A percentile compares a stretch with the other conserved stretches of the same genome.
These are phyloP conservation scores for Globia sparganii DNA, from an alignment of 2,888 invertebrate species.

Conservation along the genomic window DNA sequence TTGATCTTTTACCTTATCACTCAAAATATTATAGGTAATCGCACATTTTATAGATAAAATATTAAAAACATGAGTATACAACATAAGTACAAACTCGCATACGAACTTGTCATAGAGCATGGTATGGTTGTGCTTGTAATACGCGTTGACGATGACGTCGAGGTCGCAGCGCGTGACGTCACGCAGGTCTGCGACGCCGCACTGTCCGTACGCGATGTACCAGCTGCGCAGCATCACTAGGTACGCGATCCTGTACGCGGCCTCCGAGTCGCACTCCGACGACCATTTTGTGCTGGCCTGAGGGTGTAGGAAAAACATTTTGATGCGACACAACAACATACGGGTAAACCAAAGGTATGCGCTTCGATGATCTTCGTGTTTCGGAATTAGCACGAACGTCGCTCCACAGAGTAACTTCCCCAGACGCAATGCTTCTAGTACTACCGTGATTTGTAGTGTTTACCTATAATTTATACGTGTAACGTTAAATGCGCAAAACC, in stretches of 20 bases:
- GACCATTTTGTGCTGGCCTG: conserved; percentile 55
- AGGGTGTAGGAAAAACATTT: neutral
- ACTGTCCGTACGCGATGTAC: conserved; percentile 53
- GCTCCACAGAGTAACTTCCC: neutral
- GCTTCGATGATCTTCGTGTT: neutral
- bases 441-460: no score
- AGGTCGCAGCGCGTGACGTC: conserved; percentile 66
- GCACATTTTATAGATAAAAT: no score
- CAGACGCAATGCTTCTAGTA: no score
- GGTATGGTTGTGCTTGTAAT: conserved; percentile 78
- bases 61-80: neutral
- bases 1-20: neutral
- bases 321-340: neutral
- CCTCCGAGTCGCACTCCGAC: conserved; percentile 6
- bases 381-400: neutral
- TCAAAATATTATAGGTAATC: neutral
- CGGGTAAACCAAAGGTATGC: neutral
- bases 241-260: conserved; percentile 52
- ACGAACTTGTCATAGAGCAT: conserved; percentile 86
- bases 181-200: conserved; percentile 27
- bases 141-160: conserved; percentile 77
- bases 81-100: neutral
- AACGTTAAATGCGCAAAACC: no score
- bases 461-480: no score
- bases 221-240: conserved; percentile 71